Conservation (phyloP, 2,888 invertebrate species). For the Gymnocheta viridis region DNA sequence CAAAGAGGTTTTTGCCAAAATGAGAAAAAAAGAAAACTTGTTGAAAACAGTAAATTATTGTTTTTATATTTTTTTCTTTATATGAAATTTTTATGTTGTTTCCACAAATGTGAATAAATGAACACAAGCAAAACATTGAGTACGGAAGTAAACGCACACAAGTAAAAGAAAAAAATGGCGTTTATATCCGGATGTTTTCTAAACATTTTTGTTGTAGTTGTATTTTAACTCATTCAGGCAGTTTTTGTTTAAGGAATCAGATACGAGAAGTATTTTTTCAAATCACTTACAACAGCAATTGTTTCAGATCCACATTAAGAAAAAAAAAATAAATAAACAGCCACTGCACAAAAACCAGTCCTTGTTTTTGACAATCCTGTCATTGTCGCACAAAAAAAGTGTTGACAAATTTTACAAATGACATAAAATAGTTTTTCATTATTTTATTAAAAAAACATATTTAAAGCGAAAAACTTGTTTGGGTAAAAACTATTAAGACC, state of each 20-base stretch:
- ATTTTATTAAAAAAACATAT: too few species aligned
- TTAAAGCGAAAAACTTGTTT: too few species aligned
- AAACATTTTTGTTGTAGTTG: background rate
- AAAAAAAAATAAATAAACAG: background rate
- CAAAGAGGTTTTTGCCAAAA: conserved; percentile 20
- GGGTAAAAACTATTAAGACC: background rate
- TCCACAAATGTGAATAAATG: background rate
- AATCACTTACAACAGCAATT: background rate
- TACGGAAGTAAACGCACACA: conserved; percentile 36
- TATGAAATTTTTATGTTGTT: background rate
- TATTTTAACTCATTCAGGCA: background rate
- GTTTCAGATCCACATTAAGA: conserved; percentile 31
- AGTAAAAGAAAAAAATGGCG: conserved; percentile 23
- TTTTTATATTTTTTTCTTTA: background rate
- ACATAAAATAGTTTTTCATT: background rate
- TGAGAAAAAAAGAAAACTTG: background rate
- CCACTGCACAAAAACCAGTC: background rate
- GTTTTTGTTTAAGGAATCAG: background rate
- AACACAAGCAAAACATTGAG: conserved; percentile 1
- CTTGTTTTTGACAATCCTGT: conserved; percentile 8
- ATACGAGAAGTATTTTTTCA: background rate
- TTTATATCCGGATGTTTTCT: conserved; percentile 57
- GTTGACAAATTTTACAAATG: conserved; percentile 31
- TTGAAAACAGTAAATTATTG: conserved; percentile 33
- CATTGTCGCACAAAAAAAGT: conserved; percentile 4